Percentiles rank a stretch among this genome's conserved stretches.
These are phyloP conservation scores for Poecilia picta DNA, from an alignment of 2,797 vertebrate genomes.

Conservation along the genomic window DNA sequence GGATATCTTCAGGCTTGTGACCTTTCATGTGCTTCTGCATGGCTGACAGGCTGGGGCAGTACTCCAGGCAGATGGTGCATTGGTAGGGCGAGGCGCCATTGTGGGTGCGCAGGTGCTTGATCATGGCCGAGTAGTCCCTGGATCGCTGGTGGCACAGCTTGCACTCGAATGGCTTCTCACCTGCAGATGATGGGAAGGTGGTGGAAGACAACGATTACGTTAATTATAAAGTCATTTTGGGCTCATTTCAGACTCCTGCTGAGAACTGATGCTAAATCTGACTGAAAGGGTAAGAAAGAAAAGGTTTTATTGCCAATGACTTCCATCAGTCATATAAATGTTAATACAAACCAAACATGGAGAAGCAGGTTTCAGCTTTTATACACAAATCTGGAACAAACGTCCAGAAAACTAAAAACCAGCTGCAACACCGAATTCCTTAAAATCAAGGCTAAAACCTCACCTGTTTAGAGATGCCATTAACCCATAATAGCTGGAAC, in stretches of 20 bases:
- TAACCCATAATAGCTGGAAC: no score
- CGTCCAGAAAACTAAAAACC: no score
- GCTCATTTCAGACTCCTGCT: neutral
- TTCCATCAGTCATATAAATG: neutral
- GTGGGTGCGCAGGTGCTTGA: constrained; percentile 98
- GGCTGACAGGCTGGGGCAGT: constrained; percentile 97
- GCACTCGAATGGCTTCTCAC: constrained; percentile 99
- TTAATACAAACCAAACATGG: neutral
- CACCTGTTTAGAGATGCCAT: no score
- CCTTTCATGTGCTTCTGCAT: constrained; percentile 99
- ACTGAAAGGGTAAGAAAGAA: neutral
- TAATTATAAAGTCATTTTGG: constrained; percentile 4
- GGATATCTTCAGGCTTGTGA: constrained; percentile 97
- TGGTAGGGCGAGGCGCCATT: constrained; percentile 98
- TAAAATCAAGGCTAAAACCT: no score
- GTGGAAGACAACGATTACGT: constrained; percentile 27
- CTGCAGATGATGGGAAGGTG: constrained; percentile 75
- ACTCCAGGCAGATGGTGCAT: constrained; percentile 98
- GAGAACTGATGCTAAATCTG: no score
- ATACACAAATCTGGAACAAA: no score
- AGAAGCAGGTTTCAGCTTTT: no score
- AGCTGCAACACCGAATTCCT: no score
- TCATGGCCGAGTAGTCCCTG: constrained; percentile 98
- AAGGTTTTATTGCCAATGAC: neutral
- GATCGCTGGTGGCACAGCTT: constrained; percentile 99